Base-by-base conservation (phyloP, 2,888 invertebrate genomes). In the Ochropleura plecta region DNA sequence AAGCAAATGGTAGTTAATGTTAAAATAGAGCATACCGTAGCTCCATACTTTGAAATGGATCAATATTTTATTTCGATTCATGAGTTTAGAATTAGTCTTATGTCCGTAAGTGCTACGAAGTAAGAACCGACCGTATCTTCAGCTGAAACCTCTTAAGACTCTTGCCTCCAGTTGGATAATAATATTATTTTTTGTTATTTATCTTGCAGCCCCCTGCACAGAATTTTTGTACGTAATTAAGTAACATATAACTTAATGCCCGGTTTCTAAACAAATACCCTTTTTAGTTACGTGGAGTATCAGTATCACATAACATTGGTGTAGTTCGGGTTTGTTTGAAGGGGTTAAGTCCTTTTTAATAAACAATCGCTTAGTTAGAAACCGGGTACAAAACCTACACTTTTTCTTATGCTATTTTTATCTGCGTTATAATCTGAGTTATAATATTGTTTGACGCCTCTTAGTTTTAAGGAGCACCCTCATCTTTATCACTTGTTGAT, bases 191-290 rank as follows among this genome's bases (percentile, higher is more conserved):
- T 55, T 51, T n/a, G 16, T 75, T 2, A 20, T 63, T 75, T 79
- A 44, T 53, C 4, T 79, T 70, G 14, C 62, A 79, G 79, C 40
- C 18, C 20, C n/a, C 69, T 66, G 46, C 55, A 75, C n/a, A 53
- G 30, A 53, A 3, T 53, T 49, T 44, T 67, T 67, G 63, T 79
- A 70, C 48, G 79, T 79, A 70, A 59, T n/a, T 8, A 51, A 65
- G 18, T 44, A 44, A 66, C 20, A 12, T 55, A 20, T 57, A 4
- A 49, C 8, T 0, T 40, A 14, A 10, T 12, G 0, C 59, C 44
- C 14, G 20, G 18, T 55, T 73, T 55, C 20, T 64, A 16, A 30
- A 18, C n/a, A 20, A 30, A 6, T 5, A 16, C 14, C 12, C 55
- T 55, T 57, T 18, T 16, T 14, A 14, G 14, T 57, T 42, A 48